Percentiles rank a stretch among this genome's conserved stretches.
Evolutionary conservation across 2,797 vertebrate genomes (phyloP).

Genomic region (Darevskia mixta): DNA sequence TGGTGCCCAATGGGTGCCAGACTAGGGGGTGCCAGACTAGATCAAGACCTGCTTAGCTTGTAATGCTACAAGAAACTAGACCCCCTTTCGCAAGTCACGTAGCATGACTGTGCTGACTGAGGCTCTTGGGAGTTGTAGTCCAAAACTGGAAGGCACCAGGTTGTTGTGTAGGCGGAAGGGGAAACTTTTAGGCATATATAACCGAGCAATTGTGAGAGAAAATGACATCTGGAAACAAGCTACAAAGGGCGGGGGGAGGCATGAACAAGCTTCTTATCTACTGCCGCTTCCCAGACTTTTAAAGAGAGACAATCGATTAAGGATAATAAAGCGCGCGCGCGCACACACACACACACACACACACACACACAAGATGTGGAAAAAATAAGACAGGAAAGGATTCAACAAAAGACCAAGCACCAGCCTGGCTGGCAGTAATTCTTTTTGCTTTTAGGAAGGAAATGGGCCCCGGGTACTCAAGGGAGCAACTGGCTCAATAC

Average conservation of each 20-base stretch:
- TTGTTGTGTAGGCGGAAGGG: background rate
- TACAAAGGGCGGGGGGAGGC: background rate
- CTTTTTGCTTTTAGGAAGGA: background rate
- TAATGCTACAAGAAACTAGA: no score
- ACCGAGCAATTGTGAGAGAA: background rate
- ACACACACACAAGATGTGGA: background rate
- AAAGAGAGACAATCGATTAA: slow-evolving; percentile 1
- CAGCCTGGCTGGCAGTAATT: background rate
- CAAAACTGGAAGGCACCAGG: background rate
- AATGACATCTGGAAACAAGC: background rate
- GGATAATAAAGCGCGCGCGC: background rate
- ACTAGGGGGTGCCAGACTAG: no score
- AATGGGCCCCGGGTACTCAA: background rate
- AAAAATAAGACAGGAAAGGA: background rate
- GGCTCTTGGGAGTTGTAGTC: no score
- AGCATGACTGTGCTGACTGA: no score
- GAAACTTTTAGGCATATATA: background rate
- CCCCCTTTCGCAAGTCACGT: background rate
- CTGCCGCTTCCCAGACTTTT: background rate
- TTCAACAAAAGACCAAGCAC: background rate
- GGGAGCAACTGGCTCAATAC: background rate
- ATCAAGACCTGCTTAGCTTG: no score
- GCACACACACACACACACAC: background rate
- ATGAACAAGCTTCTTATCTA: background rate
- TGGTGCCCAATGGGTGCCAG: no score